Conservation (phyloP, 2,797 vertebrate genomes). For the Salarias fasciatus region DNA sequence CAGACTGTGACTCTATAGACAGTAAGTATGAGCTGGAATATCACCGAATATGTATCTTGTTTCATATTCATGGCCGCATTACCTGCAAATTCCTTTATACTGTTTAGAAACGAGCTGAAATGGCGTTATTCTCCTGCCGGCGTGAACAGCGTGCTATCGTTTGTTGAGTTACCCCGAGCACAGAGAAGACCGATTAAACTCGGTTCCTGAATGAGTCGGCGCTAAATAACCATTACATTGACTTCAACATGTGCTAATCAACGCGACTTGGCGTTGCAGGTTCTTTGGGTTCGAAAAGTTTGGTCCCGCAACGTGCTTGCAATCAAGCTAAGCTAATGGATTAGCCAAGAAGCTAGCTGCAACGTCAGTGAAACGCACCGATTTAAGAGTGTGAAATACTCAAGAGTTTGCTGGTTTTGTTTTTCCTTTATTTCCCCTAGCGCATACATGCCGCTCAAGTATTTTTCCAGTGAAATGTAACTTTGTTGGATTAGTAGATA, state of each 20-base stretch:
- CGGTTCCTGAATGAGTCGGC: neutral
- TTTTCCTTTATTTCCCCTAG: too few species aligned
- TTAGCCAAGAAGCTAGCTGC: constrained; percentile 49
- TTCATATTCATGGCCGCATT: neutral
- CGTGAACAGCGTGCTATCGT: constrained; percentile 10
- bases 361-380: too few species aligned
- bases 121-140: neutral
- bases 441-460: too few species aligned
- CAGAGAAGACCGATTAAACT: neutral
- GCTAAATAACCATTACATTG: too few species aligned
- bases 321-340: constrained; percentile 44
- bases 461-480: too few species aligned
- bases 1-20: neutral
- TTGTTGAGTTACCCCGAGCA: constrained; percentile 2
- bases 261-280: too few species aligned
- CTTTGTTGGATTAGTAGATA: too few species aligned
- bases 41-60: rapidly evolving
- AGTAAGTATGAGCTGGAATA: constrained; percentile 32
- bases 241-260: too few species aligned
- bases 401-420: too few species aligned
- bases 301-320: neutral
- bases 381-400: too few species aligned
- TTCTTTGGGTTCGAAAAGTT: too few species aligned
- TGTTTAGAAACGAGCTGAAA: neutral
- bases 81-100: too few species aligned